Percentiles rank a stretch among this genome's conserved stretches.
Conservation (phyloP, 2,797 vertebrate genomes). For the Acomys russatus region DNA sequence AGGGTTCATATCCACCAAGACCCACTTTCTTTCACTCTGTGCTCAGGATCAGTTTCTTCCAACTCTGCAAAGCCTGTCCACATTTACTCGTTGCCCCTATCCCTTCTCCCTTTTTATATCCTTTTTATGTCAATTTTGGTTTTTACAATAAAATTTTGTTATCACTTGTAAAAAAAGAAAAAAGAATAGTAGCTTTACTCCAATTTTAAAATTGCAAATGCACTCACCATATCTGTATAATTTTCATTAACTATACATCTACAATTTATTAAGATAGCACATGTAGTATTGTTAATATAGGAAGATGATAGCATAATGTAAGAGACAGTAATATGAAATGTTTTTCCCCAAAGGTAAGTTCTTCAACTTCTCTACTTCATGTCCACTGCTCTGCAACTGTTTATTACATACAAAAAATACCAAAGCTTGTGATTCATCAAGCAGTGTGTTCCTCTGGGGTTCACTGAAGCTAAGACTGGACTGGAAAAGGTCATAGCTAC, state of each 20-base stretch:
- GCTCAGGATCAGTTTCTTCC: conserved; percentile 48
- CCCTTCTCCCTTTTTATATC: conserved; percentile 67
- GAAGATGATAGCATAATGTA: background rate
- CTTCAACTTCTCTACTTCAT: background rate
- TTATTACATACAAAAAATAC: background rate
- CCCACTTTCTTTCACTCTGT: background rate
- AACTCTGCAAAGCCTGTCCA: conserved; percentile 26
- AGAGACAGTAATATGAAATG: background rate
- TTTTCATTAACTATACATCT: background rate
- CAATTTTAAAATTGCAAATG: background rate
- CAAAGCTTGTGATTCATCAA: background rate
- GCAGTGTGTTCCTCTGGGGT: background rate
- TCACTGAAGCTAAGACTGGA: background rate
- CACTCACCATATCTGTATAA: background rate
- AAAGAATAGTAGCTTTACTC: background rate
- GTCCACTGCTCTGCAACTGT: background rate
- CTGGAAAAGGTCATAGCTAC: background rate
- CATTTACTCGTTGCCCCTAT: background rate
- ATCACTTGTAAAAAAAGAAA: background rate
- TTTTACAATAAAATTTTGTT: conserved; percentile 83
- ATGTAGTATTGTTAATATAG: background rate
- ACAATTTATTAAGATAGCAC: background rate
- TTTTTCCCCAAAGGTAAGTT: background rate
- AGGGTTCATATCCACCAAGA: background rate
- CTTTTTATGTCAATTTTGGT: conserved; percentile 71